phyloP scores from a whole-genome alignment of 2,888 invertebrate species.

The Iphiclides podalirius region DNA sequence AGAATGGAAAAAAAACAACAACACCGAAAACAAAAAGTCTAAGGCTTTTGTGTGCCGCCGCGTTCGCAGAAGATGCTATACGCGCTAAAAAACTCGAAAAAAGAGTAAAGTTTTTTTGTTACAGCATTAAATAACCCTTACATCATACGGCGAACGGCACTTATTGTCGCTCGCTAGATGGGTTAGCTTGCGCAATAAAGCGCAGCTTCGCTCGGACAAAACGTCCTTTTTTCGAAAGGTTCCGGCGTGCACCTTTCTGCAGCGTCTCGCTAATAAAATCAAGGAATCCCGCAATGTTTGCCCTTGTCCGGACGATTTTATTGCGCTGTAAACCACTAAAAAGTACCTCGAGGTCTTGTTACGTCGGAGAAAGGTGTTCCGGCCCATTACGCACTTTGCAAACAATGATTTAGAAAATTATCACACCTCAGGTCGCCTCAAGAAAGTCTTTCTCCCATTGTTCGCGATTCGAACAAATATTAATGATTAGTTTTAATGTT shows the following conservation, averaged over 20 bases:
- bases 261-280: constrained; percentile 43
- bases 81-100: constrained; percentile 49
- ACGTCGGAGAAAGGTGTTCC: constrained; percentile 63
- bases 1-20: constrained; percentile 69
- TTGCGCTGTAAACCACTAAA: constrained; percentile 75
- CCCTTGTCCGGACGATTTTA: constrained; percentile 69
- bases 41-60: constrained; percentile 65
- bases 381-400: constrained; percentile 61
- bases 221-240: constrained; percentile 34
- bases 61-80: constrained; percentile 68
- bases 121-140: constrained; percentile 68
- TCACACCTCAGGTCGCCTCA: constrained; percentile 61
- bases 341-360: constrained; percentile 62
- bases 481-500: constrained; percentile 52
- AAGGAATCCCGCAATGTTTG: constrained; percentile 72
- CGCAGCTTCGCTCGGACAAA: constrained; percentile 23
- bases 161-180: constrained; percentile 53
- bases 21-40: constrained; percentile 58
- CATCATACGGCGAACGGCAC: constrained; percentile 40
- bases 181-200: constrained; percentile 52
- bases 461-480: constrained; percentile 53
- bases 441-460: constrained; percentile 75
- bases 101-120: constrained; percentile 42
- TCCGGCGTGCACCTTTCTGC: constrained; percentile 36
- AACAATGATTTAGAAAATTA: constrained; percentile 60